Base-by-base conservation (phyloP, 2,113 vertebrate species). In the Eulacestoma nigropectus region DNA sequence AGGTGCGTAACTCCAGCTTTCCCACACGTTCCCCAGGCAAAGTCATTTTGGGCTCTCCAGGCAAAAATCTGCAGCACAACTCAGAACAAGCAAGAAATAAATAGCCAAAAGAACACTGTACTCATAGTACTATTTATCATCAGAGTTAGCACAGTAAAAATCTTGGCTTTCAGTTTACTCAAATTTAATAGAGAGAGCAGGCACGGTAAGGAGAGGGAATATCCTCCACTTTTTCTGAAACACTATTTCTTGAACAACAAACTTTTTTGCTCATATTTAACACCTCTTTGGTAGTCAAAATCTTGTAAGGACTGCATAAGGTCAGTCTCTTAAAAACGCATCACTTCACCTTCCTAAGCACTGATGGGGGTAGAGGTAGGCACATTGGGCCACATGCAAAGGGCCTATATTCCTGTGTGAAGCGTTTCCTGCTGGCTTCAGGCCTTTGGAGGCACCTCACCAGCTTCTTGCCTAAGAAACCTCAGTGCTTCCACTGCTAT, bases 1-100 rank as follows among this genome's bases (percentile, higher is more conserved):
- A 94, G 79, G 92, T 87, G 87, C 77, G 39, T 72, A 90, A 95
- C 95, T 93, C 92, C 83, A 30, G 57, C 63, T 95, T 95, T 84
- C 90, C 82, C 84, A 87, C 89, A 73, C 76, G 0, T 50, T 87
- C 59, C 47, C 50, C 57, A 56, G 29, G 49, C 29, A 92, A 90
- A 97, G 90, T 70, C 27, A 91, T 86, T 87, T 88, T 55, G 84
- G 84, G 81, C 33, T 89, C 74, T 84, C 53, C 77, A 91, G 67
- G 70, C 67, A 94, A 91, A 96, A 96, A 90, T 67, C 42, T 73
- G 33, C 67, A 79, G 39, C 63, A 70, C 63, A 91, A 57, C 85
- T 91, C 59, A 69, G 79, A 89, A 76, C 41, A 82, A 50, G 32
- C 63, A 85, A 59, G 63, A 93, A 95, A 93, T 75, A 95, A 95